A percentile compares a stretch with the other conserved stretches of the same genome.
Conservation (phyloP, 2,797 vertebrate genomes). For the Neostethus bicornis region DNA sequence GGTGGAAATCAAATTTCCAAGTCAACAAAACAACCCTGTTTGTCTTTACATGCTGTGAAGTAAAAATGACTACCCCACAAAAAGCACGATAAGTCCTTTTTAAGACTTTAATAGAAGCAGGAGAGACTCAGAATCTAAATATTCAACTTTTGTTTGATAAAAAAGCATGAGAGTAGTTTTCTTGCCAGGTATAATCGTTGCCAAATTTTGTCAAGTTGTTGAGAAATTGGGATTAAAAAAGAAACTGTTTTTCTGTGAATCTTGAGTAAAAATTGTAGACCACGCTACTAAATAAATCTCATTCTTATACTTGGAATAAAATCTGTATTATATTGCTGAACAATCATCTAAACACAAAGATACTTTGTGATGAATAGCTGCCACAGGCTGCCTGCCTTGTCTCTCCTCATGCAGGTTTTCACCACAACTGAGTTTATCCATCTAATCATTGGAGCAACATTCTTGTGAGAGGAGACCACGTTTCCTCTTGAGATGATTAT, state of each 20-base stretch:
- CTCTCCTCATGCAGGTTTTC: conserved; percentile 18
- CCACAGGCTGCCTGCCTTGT: not conserved
- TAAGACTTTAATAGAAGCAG: no score
- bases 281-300: not conserved
- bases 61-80: no score
- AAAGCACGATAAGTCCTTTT: no score
- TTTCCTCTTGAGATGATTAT: conserved; percentile 62
- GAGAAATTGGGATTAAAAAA: no score
- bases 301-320: not conserved
- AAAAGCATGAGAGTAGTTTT: no score
- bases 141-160: no score
- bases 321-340: not conserved
- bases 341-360: not conserved
- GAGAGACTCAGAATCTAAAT: no score
- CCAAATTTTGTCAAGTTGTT: no score
- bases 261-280: not conserved
- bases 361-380: not conserved
- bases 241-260: not conserved
- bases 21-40: no score
- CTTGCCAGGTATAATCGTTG: no score
- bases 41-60: no score
- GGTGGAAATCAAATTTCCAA: no score
- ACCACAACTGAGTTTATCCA: conserved; percentile 24
- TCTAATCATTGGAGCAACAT: conserved; percentile 32
- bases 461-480: conserved; percentile 28